phyloP scores from a whole-genome alignment of 1,140 invertebrate species.

The Coptotermes formosanus region DNA sequence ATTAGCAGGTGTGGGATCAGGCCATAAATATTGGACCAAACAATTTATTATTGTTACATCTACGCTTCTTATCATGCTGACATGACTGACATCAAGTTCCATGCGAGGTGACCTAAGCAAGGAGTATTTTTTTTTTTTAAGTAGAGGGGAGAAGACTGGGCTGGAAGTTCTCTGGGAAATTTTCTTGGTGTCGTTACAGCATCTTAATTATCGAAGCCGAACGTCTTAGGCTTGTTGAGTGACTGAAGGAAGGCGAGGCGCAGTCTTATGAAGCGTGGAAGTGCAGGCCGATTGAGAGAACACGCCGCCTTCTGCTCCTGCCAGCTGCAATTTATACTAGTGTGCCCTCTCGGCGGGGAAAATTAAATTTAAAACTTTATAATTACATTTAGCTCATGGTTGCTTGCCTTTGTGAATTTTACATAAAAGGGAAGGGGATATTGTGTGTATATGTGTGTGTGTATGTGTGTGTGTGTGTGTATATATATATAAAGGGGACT shows the following conservation, averaged over 20 bases:
- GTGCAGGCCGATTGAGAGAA: background rate
- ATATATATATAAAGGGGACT: background rate
- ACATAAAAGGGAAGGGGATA: background rate
- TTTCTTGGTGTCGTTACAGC: background rate
- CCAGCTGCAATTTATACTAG: background rate
- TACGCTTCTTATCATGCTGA: background rate
- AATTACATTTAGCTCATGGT: slow-evolving; percentile 13
- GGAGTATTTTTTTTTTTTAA: background rate
- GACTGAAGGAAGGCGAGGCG: background rate
- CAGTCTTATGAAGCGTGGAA: background rate
- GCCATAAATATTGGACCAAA: background rate
- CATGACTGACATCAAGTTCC: background rate
- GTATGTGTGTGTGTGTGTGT: background rate
- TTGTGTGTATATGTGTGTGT: background rate
- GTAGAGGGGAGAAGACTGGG: background rate
- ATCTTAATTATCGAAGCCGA: background rate
- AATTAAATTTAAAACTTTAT: slow-evolving; percentile 19
- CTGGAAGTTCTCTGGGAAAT: background rate
- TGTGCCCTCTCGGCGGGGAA: background rate
- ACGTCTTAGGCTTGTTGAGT: background rate
- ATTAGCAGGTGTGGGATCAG: background rate
- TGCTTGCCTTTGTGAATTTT: slow-evolving; percentile 18
- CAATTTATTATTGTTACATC: background rate
- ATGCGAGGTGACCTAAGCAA: background rate
- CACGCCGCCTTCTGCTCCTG: background rate